Evolutionary conservation across 2,888 invertebrate genomes (phyloP).

Genomic region (Lacanobia oleracea): DNA sequence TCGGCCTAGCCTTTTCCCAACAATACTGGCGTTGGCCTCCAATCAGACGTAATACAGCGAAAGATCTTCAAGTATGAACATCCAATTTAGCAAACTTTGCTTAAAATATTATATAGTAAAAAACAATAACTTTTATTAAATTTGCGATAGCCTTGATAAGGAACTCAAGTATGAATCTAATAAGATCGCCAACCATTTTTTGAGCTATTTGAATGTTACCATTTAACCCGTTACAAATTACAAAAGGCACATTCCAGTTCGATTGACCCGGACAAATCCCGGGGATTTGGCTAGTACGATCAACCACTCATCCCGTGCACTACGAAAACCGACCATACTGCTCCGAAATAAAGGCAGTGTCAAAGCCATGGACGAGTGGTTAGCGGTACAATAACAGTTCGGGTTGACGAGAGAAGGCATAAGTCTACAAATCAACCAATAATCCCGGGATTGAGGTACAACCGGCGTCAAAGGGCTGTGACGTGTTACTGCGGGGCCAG

Average conservation of each 20-base stretch:
- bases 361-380: not conserved
- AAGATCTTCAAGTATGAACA: too few species aligned
- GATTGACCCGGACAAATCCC: constrained; percentile 30
- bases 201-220: too few species aligned
- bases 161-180: too few species aligned
- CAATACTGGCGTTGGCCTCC: too few species aligned
- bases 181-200: too few species aligned
- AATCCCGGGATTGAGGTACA: constrained; percentile 46
- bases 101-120: too few species aligned
- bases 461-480: constrained; percentile 48
- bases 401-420: constrained; percentile 43
- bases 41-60: too few species aligned
- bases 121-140: too few species aligned
- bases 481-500: constrained; percentile 25
- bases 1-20: too few species aligned
- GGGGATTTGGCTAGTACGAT: not conserved
- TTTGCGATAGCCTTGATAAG: too few species aligned
- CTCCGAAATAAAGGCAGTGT: not conserved
- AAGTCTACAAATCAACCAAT: constrained; percentile 61
- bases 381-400: constrained; percentile 20
- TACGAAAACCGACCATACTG: not conserved
- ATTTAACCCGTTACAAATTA: constrained; percentile 9
- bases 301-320: not conserved
- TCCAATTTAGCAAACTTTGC: too few species aligned
- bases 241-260: constrained; percentile 17